phyloP scores from a whole-genome alignment of 2,113 vertebrate genomes.

The Stigmatopora argus region DNA sequence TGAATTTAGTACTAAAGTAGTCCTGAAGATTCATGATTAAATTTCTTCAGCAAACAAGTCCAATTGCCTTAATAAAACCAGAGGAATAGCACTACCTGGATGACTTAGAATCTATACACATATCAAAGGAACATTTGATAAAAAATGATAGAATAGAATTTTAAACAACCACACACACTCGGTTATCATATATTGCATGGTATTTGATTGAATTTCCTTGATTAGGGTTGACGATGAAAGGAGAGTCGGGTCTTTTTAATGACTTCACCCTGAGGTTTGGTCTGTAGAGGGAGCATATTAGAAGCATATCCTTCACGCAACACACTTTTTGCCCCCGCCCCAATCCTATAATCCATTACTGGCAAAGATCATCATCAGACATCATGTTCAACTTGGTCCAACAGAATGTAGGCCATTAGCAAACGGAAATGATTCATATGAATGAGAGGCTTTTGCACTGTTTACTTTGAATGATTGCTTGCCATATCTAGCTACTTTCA shows the following conservation, averaged over 20 bases:
- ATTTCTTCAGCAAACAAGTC: background rate
- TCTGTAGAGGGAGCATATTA: constrained; percentile 36
- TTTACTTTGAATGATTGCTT: background rate
- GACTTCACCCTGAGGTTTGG: constrained; percentile 44
- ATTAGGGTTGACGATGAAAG: constrained; percentile 40
- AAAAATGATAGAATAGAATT: constrained; percentile 13
- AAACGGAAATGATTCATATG: constrained; percentile 53
- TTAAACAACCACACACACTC: constrained; percentile 15
- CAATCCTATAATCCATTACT: constrained; percentile 52
- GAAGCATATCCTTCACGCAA: constrained; percentile 57
- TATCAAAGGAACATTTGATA: background rate
- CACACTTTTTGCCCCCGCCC: constrained; percentile 47
- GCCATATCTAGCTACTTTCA: constrained; percentile 11
- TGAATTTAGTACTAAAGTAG: background rate
- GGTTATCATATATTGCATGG: constrained; percentile 22
- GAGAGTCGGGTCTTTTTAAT: constrained; percentile 46
- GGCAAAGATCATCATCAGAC: constrained; percentile 43
- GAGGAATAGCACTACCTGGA: background rate
- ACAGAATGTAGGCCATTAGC: constrained; percentile 50
- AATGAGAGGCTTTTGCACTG: constrained; percentile 23
- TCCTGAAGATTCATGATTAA: background rate
- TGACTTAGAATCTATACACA: background rate
- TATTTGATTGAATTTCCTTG: constrained; percentile 46
- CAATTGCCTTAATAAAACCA: background rate
- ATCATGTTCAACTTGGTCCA: constrained; percentile 36